Percentiles rank a stretch among this genome's conserved stretches.
Evolutionary conservation across 2,797 vertebrate species (phyloP).

Genomic region (Austrolebias charrua): DNA sequence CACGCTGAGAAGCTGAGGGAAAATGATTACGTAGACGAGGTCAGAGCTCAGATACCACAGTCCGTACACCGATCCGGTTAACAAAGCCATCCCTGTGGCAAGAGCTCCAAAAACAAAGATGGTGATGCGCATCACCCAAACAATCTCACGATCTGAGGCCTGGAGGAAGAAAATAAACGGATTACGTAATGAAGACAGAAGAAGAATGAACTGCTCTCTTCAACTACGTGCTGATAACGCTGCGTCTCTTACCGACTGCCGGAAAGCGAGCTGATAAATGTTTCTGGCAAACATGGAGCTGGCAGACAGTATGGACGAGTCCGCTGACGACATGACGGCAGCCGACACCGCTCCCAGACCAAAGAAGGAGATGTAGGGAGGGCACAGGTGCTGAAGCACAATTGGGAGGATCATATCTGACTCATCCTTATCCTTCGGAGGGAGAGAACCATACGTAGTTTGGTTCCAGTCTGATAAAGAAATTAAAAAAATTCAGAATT

Average conservation of each 20-base stretch:
- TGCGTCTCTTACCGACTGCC: slow-evolving; percentile 89
- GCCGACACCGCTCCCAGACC: slow-evolving; percentile 95
- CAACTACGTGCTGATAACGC: neutral
- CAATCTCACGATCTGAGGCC: slow-evolving; percentile 93
- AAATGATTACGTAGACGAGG: slow-evolving; percentile 97
- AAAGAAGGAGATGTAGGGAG: slow-evolving; percentile 92
- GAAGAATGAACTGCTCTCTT: neutral
- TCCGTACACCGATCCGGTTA: slow-evolving; percentile 92
- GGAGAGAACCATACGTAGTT: slow-evolving; percentile 82
- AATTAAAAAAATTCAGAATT: neutral
- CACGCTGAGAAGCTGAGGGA: slow-evolving; percentile 94
- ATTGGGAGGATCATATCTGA: slow-evolving; percentile 97
- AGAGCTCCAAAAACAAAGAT: slow-evolving; percentile 94
- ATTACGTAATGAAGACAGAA: neutral
- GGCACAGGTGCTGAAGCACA: slow-evolving; percentile 94
- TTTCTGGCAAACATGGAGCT: slow-evolving; percentile 99
- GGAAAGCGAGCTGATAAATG: slow-evolving; percentile 94
- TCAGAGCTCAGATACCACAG: slow-evolving; percentile 99
- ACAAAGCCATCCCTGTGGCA: slow-evolving; percentile 92
- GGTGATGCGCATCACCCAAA: slow-evolving; percentile 95
- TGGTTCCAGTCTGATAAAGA: slow-evolving; percentile 89
- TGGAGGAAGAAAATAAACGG: slow-evolving; percentile 56
- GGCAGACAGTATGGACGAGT: slow-evolving; percentile 96
- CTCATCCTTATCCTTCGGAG: slow-evolving; percentile 86
- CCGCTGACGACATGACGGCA: slow-evolving; percentile 97